Evolutionary conservation across 2,113 vertebrate species (phyloP).

Genomic region (Brachyhypopomus occidentalis): DNA sequence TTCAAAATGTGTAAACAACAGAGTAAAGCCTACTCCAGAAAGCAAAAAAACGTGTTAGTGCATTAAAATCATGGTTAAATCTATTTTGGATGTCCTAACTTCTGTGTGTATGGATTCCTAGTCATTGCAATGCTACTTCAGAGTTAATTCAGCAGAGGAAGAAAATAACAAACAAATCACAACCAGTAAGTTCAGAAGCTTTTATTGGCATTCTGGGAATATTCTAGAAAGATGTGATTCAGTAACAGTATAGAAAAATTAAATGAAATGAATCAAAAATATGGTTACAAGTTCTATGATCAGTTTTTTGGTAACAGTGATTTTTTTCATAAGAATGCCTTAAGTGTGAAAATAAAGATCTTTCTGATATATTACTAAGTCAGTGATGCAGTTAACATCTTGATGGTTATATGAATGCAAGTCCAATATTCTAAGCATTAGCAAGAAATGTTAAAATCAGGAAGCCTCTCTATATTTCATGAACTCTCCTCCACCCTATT

Average conservation of each 20-base stretch:
- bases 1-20: no score
- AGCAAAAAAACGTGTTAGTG: no score
- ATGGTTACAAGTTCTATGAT: no score
- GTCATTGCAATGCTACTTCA: no score
- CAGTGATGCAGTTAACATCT: not conserved
- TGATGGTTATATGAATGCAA: not conserved
- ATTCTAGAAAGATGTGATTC: conserved; percentile 24
- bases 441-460: not conserved
- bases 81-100: no score
- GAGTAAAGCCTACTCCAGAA: no score
- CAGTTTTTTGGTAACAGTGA: not conserved
- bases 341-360: not conserved
- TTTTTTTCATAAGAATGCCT: not conserved
- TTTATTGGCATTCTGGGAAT: conserved; percentile 42
- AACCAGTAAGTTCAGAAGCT: conserved; percentile 9
- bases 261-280: not conserved
- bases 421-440: not conserved
- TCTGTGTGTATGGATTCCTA: no score
- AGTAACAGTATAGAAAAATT: conserved; percentile 20
- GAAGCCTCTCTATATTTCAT: not conserved
- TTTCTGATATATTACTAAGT: not conserved
- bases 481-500: no score
- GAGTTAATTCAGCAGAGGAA: no score
- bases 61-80: no score
- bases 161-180: not conserved